phyloP scores from a whole-genome alignment of 2,113 vertebrate genomes.

The Herpetotheres cachinnans region DNA sequence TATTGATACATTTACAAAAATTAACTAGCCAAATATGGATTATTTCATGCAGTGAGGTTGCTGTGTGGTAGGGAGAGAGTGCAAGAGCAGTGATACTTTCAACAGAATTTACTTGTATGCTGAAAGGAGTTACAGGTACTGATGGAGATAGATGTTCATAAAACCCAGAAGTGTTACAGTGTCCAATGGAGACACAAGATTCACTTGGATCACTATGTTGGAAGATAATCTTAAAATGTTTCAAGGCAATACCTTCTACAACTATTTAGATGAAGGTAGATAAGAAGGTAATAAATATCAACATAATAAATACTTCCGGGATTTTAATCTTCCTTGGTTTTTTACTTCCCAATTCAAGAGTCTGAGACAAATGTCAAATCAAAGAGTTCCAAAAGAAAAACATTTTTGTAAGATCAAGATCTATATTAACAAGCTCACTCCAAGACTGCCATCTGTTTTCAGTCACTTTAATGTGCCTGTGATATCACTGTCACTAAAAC shows the following conservation, averaged over 20 bases:
- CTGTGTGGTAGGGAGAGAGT: background rate
- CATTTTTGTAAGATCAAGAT: background rate
- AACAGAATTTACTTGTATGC: background rate
- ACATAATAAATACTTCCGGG: background rate
- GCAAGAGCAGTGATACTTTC: background rate
- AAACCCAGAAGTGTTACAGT: background rate
- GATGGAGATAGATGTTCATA: background rate
- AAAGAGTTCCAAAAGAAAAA: constrained; percentile 5
- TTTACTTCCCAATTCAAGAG: background rate
- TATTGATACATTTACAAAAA: background rate
- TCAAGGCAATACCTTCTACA: background rate
- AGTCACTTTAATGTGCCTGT: constrained; percentile 19
- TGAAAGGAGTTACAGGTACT: background rate
- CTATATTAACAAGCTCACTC: constrained; percentile 11
- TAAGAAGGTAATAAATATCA: background rate
- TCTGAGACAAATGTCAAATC: constrained; percentile 30
- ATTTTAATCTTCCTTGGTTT: background rate
- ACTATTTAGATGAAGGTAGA: background rate
- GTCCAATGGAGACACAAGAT: background rate
- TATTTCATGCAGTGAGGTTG: background rate
- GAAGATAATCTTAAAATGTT: background rate
- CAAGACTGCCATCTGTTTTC: constrained; percentile 46
- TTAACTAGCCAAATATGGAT: background rate
- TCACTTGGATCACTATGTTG: background rate
- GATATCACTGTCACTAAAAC: constrained; percentile 28